Percentiles rank a stretch among this genome's conserved stretches.
Evolutionary conservation across 2,888 invertebrate species (phyloP).

Genomic region (Nipponacmea schrenckii): DNA sequence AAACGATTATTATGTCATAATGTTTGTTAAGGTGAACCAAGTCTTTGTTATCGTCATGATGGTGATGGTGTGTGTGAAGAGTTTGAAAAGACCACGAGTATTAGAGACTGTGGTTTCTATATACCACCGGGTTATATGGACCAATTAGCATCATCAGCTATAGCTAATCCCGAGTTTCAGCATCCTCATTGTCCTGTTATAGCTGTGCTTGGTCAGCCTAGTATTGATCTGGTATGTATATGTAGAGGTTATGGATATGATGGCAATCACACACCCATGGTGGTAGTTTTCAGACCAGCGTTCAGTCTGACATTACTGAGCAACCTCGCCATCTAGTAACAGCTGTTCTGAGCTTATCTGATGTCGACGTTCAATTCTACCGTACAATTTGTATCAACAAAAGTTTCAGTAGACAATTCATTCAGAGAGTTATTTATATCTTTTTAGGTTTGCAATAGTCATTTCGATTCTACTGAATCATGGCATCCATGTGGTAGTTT

Average conservation of each 20-base stretch:
- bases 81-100: constrained; percentile 41
- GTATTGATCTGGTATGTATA: constrained; percentile 16
- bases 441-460: constrained; percentile 40
- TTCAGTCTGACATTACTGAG: too few relatives aligned
- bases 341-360: too few relatives aligned
- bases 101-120: constrained; percentile 53
- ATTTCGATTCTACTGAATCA: constrained; percentile 31
- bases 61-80: constrained; percentile 58
- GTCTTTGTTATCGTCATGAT: constrained; percentile 52
- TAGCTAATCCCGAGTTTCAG: constrained; percentile 46
- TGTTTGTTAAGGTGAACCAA: constrained; percentile 46
- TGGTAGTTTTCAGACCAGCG: too few relatives aligned
- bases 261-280: too few relatives aligned
- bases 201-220: constrained; percentile 41
- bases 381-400: too few relatives aligned
- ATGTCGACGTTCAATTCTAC: too few relatives aligned
- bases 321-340: too few relatives aligned
- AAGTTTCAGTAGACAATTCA: too few relatives aligned
- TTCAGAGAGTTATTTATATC: neutral
- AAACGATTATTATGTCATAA: too few relatives aligned
- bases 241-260: too few relatives aligned
- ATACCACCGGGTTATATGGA: constrained; percentile 55
- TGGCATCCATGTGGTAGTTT: constrained; percentile 44
- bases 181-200: constrained; percentile 42
- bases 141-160: constrained; percentile 55